phyloP scores from a whole-genome alignment of 2,113 vertebrate genomes.

The Herpetotheres cachinnans region DNA sequence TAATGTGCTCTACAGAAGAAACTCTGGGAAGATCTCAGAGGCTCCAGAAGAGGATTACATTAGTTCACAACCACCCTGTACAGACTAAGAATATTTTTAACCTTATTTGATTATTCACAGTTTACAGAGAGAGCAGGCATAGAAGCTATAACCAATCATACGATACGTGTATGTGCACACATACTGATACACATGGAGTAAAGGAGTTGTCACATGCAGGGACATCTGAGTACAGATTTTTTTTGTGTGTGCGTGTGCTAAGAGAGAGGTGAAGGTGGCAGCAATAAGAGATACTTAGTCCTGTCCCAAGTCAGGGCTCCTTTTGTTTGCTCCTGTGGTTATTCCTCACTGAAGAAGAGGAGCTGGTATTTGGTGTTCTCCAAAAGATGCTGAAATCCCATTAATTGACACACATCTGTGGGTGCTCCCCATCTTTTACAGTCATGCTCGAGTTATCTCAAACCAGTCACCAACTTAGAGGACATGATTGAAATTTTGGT shows the following conservation, averaged over 20 bases:
- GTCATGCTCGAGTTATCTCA: neutral
- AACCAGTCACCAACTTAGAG: neutral
- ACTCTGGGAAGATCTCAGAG: neutral
- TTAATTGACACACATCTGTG: neutral
- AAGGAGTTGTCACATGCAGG: neutral
- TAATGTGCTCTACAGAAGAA: neutral
- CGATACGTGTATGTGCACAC: neutral
- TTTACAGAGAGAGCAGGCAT: neutral
- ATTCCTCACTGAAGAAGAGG: neutral
- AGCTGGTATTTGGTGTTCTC: neutral
- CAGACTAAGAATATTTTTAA: neutral
- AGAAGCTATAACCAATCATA: neutral
- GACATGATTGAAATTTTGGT: neutral
- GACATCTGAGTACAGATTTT: neutral
- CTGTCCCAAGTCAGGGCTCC: neutral
- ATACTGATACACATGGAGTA: accelerated
- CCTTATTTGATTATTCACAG: neutral
- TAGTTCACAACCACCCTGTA: neutral
- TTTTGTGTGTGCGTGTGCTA: no score
- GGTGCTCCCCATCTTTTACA: neutral
- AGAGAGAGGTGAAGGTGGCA: neutral
- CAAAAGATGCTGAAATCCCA: neutral
- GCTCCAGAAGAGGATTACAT: neutral
- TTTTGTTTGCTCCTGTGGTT: neutral
- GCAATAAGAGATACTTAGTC: neutral